A percentile compares a stretch with the other conserved stretches of the same genome.
These are phyloP conservation scores for Platyscelio sp. DNA, from an alignment of 2,888 invertebrate genomes.

Conservation along the genomic window DNA sequence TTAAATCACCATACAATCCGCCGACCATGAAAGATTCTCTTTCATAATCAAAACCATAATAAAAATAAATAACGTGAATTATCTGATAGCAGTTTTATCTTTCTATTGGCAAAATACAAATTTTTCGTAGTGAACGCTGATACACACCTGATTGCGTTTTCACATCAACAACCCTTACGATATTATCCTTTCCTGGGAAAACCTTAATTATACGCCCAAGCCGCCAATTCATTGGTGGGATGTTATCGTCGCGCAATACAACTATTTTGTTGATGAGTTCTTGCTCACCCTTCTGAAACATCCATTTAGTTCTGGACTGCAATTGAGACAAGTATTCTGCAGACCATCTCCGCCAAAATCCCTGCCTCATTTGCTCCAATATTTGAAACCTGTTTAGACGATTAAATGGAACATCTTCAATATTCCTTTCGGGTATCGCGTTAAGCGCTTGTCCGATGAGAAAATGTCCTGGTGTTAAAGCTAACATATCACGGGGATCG, in stretches of 20 bases:
- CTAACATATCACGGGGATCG: not conserved
- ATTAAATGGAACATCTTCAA: not conserved
- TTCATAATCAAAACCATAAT: not conserved
- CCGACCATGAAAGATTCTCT: not conserved
- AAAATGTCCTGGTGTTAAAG: not conserved
- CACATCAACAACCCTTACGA: constrained; percentile 6
- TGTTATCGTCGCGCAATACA: constrained; percentile 5
- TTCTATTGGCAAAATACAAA: not conserved
- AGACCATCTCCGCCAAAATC: constrained; percentile 5
- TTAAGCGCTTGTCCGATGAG: not conserved
- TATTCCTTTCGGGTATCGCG: not conserved
- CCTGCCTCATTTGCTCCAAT: constrained; percentile 16
- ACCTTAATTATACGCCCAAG: not conserved
- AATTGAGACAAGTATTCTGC: constrained; percentile 7
- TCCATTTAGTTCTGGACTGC: not conserved
- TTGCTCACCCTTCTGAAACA: not conserved
- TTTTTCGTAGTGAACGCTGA: not conserved
- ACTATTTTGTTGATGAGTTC: too few relatives aligned
- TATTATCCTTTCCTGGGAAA: constrained; percentile 3
- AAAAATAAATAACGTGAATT: not conserved
- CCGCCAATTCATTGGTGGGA: constrained; percentile 26
- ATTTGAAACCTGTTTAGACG: not conserved
- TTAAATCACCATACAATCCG: not conserved
- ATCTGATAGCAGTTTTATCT: not conserved
- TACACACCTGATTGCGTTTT: not conserved